Base-by-base conservation (phyloP, 2,797 vertebrate species). In the Enteromius fasciolatus region DNA sequence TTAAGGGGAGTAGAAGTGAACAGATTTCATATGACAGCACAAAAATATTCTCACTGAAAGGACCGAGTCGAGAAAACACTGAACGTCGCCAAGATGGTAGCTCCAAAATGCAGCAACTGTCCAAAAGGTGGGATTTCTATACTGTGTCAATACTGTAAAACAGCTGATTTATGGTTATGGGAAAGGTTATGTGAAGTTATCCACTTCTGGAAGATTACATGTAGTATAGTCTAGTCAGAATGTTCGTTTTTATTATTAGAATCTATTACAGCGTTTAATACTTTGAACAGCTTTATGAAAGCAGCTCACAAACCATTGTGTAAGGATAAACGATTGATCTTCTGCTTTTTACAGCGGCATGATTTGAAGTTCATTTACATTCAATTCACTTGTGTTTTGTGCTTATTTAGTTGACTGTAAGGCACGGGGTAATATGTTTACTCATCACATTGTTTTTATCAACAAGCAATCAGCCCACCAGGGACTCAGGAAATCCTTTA, bases 51-150 rank as follows among this genome's bases (percentile, higher is more conserved):
- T 41, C 4, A 54, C 18, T 67, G 23, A 75, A 50, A 31, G 46
- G 9, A 67, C 11, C 33, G 10, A 73, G 23, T 15, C 28, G 6
- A 72, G 20, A 61, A 20, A 46, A 48, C 68, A 61, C n/a, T 67
- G 23, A 81, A 28, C 7, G 15, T 20, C 66, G 46, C 31, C 54
- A 17, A 75, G 7, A 82, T 82, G 80, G 46, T 2, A 57, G 57
- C 39, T 25, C 0, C 0, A 4, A 67, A 66, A 31, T 73, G 68
- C 57, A 33, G 0, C 0, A 61, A 17, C 36, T 82, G 80, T 41
- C 31, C 44, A 15, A 82, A 82, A 66, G 80, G 80, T 82, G 23
- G 75, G 80, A 18, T 48, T 81, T 73, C 20, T 6, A 18, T 39
- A 23, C 14, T 33, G 18, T 25, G 39, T 41, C 33, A 17, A 52